Percentiles rank a stretch among this genome's conserved stretches.
Conservation (phyloP, 2,888 invertebrate genomes). For the Caenorhabditis zanzibari region DNA sequence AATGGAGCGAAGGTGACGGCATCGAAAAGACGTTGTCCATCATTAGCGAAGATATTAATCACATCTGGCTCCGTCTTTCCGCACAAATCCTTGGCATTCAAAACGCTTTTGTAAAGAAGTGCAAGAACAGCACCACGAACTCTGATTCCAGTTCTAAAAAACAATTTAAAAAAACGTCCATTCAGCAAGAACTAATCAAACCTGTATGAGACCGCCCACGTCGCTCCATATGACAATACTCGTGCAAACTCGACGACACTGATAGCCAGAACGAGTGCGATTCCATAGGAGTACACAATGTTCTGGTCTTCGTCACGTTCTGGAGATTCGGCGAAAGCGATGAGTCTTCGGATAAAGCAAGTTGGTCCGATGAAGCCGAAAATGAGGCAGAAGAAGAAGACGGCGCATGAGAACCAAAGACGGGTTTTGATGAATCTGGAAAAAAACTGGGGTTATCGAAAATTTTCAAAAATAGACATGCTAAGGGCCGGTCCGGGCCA, state of each 20-base stretch:
- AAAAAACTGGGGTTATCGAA: not conserved
- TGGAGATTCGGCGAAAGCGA: conserved; percentile 81
- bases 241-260: conserved; percentile 82
- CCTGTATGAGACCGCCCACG: conserved; percentile 84
- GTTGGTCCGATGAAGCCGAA: conserved; percentile 84
- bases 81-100: conserved; percentile 61
- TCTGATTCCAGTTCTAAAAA: conserved; percentile 84
- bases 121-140: conserved; percentile 84
- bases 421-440: conserved; percentile 82
- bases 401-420: conserved; percentile 81
- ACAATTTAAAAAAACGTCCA: too few species aligned
- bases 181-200: not conserved
- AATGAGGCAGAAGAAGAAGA: conserved; percentile 81
- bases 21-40: conserved; percentile 85
- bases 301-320: conserved; percentile 54
- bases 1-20: conserved; percentile 84
- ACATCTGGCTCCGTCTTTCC: conserved; percentile 62
- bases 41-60: conserved; percentile 85
- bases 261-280: conserved; percentile 48
- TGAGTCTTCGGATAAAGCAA: conserved; percentile 80
- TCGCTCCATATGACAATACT: conserved; percentile 83
- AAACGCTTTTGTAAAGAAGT: conserved; percentile 83
- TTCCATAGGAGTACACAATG: conserved; percentile 58
- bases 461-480: not conserved
- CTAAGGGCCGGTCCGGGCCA: too few species aligned